Conservation (phyloP, 2,113 vertebrate genomes). For the Bettongia penicillata region DNA sequence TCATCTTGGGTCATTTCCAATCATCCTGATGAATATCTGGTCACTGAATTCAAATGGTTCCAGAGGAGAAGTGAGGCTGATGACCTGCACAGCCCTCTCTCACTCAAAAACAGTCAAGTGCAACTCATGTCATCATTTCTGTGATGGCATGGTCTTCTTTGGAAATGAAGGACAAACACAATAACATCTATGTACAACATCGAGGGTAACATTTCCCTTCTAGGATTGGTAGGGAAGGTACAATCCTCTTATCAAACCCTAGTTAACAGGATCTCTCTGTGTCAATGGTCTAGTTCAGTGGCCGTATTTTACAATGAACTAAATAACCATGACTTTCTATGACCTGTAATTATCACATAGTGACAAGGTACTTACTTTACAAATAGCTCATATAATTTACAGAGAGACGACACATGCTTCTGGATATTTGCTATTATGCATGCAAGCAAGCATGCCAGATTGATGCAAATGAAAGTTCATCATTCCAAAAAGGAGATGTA, state of each 20-base stretch:
- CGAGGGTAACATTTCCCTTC: slow-evolving; percentile 41
- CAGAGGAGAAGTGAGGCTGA: too few species aligned
- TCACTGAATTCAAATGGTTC: too few species aligned
- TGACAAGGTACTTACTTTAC: slow-evolving; percentile 38
- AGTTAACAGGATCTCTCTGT: slow-evolving; percentile 41
- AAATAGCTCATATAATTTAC: slow-evolving; percentile 27
- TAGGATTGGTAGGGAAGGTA: not conserved
- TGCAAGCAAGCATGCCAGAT: not conserved
- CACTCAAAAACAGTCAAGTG: too few species aligned
- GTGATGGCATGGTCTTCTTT: too few species aligned
- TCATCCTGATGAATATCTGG: too few species aligned
- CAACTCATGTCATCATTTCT: too few species aligned
- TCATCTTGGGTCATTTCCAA: too few species aligned
- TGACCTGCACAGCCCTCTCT: too few species aligned
- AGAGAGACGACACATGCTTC: slow-evolving; percentile 4
- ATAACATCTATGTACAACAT: slow-evolving; percentile 32
- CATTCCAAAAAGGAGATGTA: not conserved
- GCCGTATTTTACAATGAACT: slow-evolving; percentile 20
- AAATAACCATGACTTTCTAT: slow-evolving; percentile 42
- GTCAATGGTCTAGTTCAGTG: slow-evolving; percentile 34
- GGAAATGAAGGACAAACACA: too few species aligned
- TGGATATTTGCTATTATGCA: not conserved
- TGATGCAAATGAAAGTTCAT: not conserved
- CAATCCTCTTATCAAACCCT: slow-evolving; percentile 39
- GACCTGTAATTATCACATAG: slow-evolving; percentile 51